A percentile compares a stretch with the other conserved stretches of the same genome.
phyloP scores from a whole-genome alignment of 2,113 vertebrate species.

The Ginglymostoma cirratum region DNA sequence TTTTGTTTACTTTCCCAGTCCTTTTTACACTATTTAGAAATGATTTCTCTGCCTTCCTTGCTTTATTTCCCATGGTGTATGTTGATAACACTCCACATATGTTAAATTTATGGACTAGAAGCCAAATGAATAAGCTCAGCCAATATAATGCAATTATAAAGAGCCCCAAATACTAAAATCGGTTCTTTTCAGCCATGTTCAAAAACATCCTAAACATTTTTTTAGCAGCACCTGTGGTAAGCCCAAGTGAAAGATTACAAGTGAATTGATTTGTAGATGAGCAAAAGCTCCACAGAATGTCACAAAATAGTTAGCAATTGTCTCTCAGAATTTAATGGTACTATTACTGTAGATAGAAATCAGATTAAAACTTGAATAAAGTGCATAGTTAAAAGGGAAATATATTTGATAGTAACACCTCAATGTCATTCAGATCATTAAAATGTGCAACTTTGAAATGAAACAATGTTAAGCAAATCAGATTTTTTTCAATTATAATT shows the following conservation, averaged over 20 bases:
- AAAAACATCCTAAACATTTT: neutral
- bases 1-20: neutral
- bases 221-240: neutral
- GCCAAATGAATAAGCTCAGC: neutral
- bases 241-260: too few species aligned
- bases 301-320: neutral
- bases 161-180: neutral
- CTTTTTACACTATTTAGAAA: neutral
- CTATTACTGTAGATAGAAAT: neutral
- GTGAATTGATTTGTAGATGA: neutral
- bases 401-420: neutral
- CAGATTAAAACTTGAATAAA: neutral
- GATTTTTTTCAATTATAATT: too few species aligned
- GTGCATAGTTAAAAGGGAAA: neutral
- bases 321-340: neutral
- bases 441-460: too few species aligned
- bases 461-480: too few species aligned
- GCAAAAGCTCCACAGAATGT: neutral
- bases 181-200: neutral
- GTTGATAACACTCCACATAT: too few species aligned
- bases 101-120: neutral
- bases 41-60: neutral
- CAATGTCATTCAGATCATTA: too few species aligned
- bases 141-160: neutral
- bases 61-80: neutral